Base-by-base conservation (phyloP, 2,113 vertebrate genomes). In the Sterrhoptilus dennistouni region DNA sequence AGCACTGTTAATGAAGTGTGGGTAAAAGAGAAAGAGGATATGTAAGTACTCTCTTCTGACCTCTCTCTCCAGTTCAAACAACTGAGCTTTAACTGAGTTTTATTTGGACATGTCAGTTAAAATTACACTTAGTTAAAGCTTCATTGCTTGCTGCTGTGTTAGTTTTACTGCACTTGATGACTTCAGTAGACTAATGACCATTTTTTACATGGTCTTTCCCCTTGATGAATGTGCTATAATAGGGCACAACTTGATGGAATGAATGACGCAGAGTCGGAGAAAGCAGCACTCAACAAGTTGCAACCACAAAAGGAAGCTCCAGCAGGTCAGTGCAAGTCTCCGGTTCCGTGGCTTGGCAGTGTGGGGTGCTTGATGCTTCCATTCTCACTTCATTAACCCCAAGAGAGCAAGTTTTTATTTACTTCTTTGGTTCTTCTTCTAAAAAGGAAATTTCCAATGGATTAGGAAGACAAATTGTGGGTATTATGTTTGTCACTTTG, bases 1-100 rank as follows among this genome's bases (percentile, higher is more conserved):
- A 47, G 87, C 74, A 77, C 57, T 60, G 94, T 98, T 79, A 90
- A 97, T 69, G 97, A 98, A 70, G 98, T 98, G 8, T 99, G 99
- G 99, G 96, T 98, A 66, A 96, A 97, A 91, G 97, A 98, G 66
- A 93, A 50, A 63, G 98, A 97, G 96, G 79, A 90, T 36, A 60
- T 8, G 98, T 98, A 94, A 90, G 98, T 96, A 57, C 18, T 42
- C 10, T 78, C 19, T 27, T 47, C 61, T 50, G 31, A 52, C 14
- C 20, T 14, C 21, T 27, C 21, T 42, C 25, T 27, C 33, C 61
- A 50, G 11, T 68, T 85, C 45, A 81, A 54, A 50, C n/a, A 82
- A 18, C 8, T 53, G 70, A 65, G 28, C 23, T 82, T 78, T 61
- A 47, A 64, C 25, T n/a, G 18, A 56, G 35, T 56, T 87, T 53